These are phyloP conservation scores for Chelonus formosanus DNA, from an alignment of 2,888 invertebrate genomes.

Conservation along the genomic window DNA sequence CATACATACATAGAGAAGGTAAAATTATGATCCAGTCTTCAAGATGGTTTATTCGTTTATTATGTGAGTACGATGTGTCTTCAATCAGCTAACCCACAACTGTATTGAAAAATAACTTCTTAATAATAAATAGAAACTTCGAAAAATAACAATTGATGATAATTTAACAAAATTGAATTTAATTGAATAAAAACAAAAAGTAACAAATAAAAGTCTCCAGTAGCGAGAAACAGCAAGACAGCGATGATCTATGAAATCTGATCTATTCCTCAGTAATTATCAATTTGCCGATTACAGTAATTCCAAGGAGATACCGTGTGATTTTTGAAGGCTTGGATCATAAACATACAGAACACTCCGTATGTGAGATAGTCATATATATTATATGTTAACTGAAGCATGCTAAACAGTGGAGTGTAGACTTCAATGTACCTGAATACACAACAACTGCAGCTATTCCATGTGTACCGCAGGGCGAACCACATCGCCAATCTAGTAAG, in stretches of 20 bases:
- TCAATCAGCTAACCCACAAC: too few species aligned
- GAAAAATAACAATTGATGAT: too few species aligned
- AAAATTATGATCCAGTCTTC: too few species aligned
- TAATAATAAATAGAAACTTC: too few species aligned
- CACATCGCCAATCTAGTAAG: slow-evolving; percentile 35
- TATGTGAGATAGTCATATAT: background rate
- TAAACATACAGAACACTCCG: slow-evolving; percentile 19
- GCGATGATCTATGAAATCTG: background rate
- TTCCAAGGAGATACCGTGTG: slow-evolving; percentile 43
- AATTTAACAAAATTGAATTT: too few species aligned
- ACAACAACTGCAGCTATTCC: slow-evolving; percentile 33
- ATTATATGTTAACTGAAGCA: too few species aligned
- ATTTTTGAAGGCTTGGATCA: slow-evolving; percentile 42
- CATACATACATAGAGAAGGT: too few species aligned
- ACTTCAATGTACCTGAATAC: slow-evolving; percentile 8
- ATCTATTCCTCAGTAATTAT: slow-evolving; percentile 46
- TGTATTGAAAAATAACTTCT: too few species aligned
- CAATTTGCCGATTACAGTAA: slow-evolving; percentile 52
- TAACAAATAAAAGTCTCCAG: slow-evolving; percentile 7
- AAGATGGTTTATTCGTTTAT: too few species aligned
- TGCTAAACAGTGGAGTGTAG: slow-evolving; percentile 11
- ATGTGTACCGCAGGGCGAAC: slow-evolving; percentile 33
- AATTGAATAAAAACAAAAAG: background rate
- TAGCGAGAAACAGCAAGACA: background rate
- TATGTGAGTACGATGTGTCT: too few species aligned